Base-by-base conservation (phyloP, 1,140 invertebrate genomes). In the Tetramorium parvispinum region DNA sequence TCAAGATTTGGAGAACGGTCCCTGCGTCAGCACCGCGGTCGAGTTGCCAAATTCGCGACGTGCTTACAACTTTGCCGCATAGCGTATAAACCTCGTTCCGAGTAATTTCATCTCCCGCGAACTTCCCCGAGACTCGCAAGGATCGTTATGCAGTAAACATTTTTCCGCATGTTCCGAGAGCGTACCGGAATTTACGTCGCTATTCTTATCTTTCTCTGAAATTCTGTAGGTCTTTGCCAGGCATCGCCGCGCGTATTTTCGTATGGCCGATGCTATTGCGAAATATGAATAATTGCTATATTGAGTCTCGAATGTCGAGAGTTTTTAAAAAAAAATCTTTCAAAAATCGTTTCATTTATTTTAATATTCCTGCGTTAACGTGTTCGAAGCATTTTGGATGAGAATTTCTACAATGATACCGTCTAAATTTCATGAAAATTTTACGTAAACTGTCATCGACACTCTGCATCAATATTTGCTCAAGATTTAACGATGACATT, bases 11-110 rank as follows among this genome's bases (percentile, higher is more conserved):
- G 21, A 16, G 21, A 13, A 59, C 27, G 59, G 59, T 37, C 21
- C 21, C 37, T n/a, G 55, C 61, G 65, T 68, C 65, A 27, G 63
- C 78, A 27, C 3, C 78, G 78, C 21, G 49, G 37, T 46, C 53
- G 66, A 73, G 24, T 46, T 75, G 82, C 82, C 82, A 85, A 85
- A 85, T 63, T 49, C 37, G 43, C 57, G 27, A 78, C 37, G 49
- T 37, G 71, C 71, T 85, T 40, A 24, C 51, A 76, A 73, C 66
- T 82, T 73, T 82, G 55, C 51, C 46, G 24, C 59, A 53, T 65
- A 75, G 27, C 70, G 53, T 57, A n/a, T 65, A 46, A 77, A 65
- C 55, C 82, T 85, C 55, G 71, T 85, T 37, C 82, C 16, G 21
- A 16, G 51, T 82, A 82, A 82, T 82, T 32, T 27, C 46, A 61